Evolutionary conservation across 2,113 vertebrate genomes (phyloP), one percentile per base, ranked within the genome.

Genomic region (Vidua macroura): DNA sequence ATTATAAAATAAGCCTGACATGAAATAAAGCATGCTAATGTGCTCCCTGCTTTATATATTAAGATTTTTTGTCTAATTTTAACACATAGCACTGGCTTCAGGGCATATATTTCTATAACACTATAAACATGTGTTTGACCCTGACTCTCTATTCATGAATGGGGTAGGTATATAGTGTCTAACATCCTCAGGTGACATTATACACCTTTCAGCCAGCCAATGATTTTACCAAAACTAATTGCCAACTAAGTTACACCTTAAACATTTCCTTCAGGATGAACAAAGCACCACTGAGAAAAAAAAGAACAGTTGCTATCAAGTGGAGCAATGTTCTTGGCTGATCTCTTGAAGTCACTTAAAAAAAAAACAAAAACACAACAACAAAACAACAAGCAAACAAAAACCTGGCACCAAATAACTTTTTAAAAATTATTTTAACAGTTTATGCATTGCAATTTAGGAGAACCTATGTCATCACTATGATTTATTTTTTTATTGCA

Each of bases 51-150:
- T 82, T 72, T 11, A 39, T 59, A 6, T 43, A 43, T 39, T 52
- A 41, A 41, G 21, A 88, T 3, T 4, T 78, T 81, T 91, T 74
- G 5, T 23, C 16, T 14, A 9, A 24, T 60, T 74, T 48, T 64
- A 79, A 37, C 13, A 30, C 5, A 21, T 1, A 30, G 18, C 2
- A 7, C 6, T 77, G 39, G 7, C 25, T 88, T 28, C 3, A 18
- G 56, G 30, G 4, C 0, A 1, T 62, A 5, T 60, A 52, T 73
- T 89, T 68, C 39, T 56, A 0, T 33, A 75, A 28, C 1, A 2
- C 30, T 72, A 1, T 35, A 51, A 51, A 44, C 53, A 7, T 28
- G 7, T 48, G 8, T 75, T 53, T 46, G 13, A 43, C 27, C 5
- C 15, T 53, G 13, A 30, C 25, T 13, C 18, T 48, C 5, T 49